Evolutionary conservation across 2,797 vertebrate species (phyloP).

Genomic region (Poecile montanus): DNA sequence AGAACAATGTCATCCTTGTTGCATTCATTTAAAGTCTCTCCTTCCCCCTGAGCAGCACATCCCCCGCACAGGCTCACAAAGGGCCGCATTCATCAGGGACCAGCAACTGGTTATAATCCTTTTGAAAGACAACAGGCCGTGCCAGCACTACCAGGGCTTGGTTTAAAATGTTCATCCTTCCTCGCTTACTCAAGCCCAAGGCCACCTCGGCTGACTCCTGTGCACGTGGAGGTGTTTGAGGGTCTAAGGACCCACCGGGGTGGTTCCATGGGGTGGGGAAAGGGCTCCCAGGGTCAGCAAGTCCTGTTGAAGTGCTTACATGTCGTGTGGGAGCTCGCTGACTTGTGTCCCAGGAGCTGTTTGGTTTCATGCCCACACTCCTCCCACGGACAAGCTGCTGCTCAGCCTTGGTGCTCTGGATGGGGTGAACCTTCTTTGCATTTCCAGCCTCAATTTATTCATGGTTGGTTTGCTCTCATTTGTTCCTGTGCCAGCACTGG

Average conservation of each 20-base stretch:
- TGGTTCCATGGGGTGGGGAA: background rate
- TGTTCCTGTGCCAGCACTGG: background rate
- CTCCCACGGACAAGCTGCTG: constrained; percentile 28
- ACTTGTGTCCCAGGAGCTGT: background rate
- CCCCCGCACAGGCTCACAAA: constrained; percentile 40
- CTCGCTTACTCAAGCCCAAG: rapidly evolving
- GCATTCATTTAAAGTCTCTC: constrained; percentile 10
- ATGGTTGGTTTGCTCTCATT: background rate
- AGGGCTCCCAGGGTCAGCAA: background rate
- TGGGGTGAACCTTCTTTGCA: background rate
- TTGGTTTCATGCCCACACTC: constrained; percentile 4
- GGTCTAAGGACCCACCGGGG: background rate
- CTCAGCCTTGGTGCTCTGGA: background rate
- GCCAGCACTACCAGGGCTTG: constrained; percentile 39
- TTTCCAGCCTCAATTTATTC: constrained; percentile 28
- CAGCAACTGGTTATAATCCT: background rate
- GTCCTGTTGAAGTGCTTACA: background rate
- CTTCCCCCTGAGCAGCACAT: constrained; percentile 23
- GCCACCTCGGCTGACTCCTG: background rate
- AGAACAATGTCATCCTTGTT: constrained; percentile 51
- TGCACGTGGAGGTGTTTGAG: background rate
- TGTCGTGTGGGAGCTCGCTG: background rate
- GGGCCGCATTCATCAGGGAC: background rate
- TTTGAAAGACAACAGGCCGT: constrained; percentile 15
- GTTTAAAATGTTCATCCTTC: background rate